Conservation (phyloP, 2,888 invertebrate genomes). For the Thymelicus acteon region DNA sequence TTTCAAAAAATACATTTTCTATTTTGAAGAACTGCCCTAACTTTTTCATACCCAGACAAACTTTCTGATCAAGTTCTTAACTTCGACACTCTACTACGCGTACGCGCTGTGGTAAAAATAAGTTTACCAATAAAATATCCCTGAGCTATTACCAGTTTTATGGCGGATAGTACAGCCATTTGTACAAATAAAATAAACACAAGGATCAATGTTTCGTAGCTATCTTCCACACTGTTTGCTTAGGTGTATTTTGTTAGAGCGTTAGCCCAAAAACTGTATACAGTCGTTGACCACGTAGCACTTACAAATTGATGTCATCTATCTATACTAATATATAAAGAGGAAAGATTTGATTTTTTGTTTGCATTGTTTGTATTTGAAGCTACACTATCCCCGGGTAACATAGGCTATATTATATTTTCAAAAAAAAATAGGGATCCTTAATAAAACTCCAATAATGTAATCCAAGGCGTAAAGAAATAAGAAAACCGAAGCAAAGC, state of each 20-base stretch:
- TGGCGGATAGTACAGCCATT: constrained; percentile 51
- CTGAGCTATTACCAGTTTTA: constrained; percentile 55
- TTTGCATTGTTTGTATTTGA: too few relatives aligned
- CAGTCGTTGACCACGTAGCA: constrained; percentile 40
- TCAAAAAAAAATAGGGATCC: too few relatives aligned
- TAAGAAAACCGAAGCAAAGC: too few relatives aligned
- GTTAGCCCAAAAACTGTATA: constrained; percentile 63
- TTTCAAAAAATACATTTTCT: too few relatives aligned
- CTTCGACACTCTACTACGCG: constrained; percentile 3
- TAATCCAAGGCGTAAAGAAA: too few relatives aligned
- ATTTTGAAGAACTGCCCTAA: neutral
- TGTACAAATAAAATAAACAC: constrained; percentile 57
- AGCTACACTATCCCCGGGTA: too few relatives aligned
- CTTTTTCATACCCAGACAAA: neutral
- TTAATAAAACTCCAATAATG: too few relatives aligned
- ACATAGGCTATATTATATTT: too few relatives aligned
- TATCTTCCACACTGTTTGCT: constrained; percentile 57
- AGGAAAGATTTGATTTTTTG: too few relatives aligned
- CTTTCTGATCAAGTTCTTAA: neutral
- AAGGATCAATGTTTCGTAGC: constrained; percentile 52
- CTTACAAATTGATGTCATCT: neutral
- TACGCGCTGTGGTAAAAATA: constrained; percentile 26
- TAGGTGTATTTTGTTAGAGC: constrained; percentile 66
- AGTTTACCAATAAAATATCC: constrained; percentile 51
- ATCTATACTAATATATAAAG: too few relatives aligned